Percentiles rank a stretch among this genome's conserved stretches.
These are phyloP conservation scores for Parotocinclus haroldoi DNA, from an alignment of 2,797 vertebrate genomes.

Conservation along the genomic window DNA sequence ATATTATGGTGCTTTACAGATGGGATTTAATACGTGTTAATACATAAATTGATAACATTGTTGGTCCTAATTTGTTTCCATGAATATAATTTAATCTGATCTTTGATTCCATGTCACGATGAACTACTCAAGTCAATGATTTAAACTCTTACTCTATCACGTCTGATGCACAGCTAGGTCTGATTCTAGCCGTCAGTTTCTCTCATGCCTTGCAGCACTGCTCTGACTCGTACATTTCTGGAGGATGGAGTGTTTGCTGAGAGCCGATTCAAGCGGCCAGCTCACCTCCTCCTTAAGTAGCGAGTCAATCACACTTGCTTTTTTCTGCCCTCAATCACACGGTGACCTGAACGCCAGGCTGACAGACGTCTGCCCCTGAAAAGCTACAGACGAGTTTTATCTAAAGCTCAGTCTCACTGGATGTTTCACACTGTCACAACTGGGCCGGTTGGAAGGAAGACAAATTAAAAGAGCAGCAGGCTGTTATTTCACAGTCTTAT, in stretches of 20 bases:
- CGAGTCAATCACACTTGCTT: conserved; percentile 71
- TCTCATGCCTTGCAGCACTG: conserved; percentile 52
- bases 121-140: no score
- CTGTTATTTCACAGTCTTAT: conserved; percentile 15
- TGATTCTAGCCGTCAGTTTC: conserved; percentile 48
- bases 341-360: conserved; percentile 58
- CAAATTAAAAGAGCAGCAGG: conserved; percentile 33
- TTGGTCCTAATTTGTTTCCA: no score
- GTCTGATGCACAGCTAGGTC: conserved; percentile 1
- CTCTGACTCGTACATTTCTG: conserved; percentile 53
- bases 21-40: no score
- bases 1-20: no score
- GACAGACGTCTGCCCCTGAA: conserved; percentile 53
- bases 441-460: conserved; percentile 55
- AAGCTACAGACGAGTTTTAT: conserved; percentile 62
- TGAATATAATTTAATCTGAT: no score
- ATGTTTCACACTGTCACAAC: conserved; percentile 59
- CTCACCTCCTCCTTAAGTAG: conserved; percentile 62
- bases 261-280: conserved; percentile 61
- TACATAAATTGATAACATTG: no score
- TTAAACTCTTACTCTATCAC: no score
- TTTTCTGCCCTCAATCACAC: conserved; percentile 49
- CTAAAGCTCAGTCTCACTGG: conserved; percentile 55
- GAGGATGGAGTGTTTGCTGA: conserved; percentile 71
- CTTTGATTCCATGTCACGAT: no score